Base-by-base conservation (phyloP, 2,113 vertebrate genomes). In the Chelonoidis abingdonii region DNA sequence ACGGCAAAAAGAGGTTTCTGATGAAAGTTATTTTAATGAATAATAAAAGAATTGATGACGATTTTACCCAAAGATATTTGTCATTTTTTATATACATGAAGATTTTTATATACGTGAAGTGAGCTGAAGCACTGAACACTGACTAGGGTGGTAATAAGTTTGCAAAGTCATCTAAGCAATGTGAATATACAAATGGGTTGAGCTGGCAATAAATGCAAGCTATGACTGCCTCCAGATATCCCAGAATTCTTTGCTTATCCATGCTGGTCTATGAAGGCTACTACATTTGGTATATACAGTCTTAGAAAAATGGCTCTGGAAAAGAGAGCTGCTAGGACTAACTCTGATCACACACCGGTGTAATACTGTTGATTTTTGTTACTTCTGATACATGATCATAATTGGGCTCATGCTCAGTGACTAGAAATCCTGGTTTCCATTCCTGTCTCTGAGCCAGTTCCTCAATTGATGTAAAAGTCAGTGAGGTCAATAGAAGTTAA, bases 21-120 rank as follows among this genome's bases (percentile, higher is more conserved):
- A 95, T 97, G 97, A 98, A 92, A 97, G 91, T 97, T 97, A 98
- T 97, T 97, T 98, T 98, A 98, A 98, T 98, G 97, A 98, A 97
- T 97, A 97, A 97, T 97, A 96, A 96, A 96, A 97, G 91, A 97
- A 88, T 93, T 97, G 96, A 96, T 96, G 89, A 96, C 87, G 92
- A 96, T 97, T 21, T 96, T 97, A 95, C 89, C 90, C 62, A 95
- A 94, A 69, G 89, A 59, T 96, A 94, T 96, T 95, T 97, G 49
- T 96, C 76, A 89, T 88, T 92, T 92, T 80, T 96, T 94, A 24
- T 22, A 69, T 5, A 0, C 53, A 56, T 76, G 65, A 94, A 82
- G 76, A 93, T 94, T 92, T 96, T 96, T 94, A 27, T 22, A 69
- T 5, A 0, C 53, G 53, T 72, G 65, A 94, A 82, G 31, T 9